phyloP scores from a whole-genome alignment of 2,888 invertebrate species.

The Lutraria lutraria region DNA sequence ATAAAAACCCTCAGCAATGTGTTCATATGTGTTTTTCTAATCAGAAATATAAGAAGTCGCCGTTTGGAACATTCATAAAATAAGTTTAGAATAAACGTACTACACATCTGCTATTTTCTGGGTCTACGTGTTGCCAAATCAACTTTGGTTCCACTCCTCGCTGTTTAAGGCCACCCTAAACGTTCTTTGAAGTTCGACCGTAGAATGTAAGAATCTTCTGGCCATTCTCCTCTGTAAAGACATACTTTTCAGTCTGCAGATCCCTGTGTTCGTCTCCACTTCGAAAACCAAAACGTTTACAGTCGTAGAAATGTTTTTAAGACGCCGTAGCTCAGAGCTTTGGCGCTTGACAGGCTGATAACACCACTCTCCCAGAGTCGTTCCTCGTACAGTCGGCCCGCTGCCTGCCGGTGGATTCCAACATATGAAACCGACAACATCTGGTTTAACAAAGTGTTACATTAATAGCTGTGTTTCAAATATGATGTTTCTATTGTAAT shows the following conservation, averaged over 20 bases:
- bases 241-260: too few relatives aligned
- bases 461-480: too few relatives aligned
- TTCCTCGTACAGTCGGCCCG: slow-evolving; percentile 36
- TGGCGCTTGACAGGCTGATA: slow-evolving; percentile 6
- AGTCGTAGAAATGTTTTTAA: slow-evolving; percentile 57
- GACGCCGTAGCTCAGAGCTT: slow-evolving; percentile 20
- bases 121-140: slow-evolving; percentile 34
- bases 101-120: too few relatives aligned
- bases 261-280: slow-evolving; percentile 43
- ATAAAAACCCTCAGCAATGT: too few relatives aligned
- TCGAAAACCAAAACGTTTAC: slow-evolving; percentile 52
- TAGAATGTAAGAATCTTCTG: slow-evolving; percentile 25
- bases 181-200: slow-evolving; percentile 30
- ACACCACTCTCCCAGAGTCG: slow-evolving; percentile 37
- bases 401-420: slow-evolving; percentile 31
- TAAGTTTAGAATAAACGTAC: too few relatives aligned
- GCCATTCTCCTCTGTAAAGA: background rate
- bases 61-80: too few relatives aligned
- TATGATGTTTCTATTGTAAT: too few relatives aligned
- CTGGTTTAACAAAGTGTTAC: too few relatives aligned
- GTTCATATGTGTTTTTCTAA: too few relatives aligned
- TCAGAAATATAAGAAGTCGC: too few relatives aligned
- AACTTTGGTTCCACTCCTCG: slow-evolving; percentile 36
- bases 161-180: slow-evolving; percentile 52
- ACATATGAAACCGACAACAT: slow-evolving; percentile 17